Conservation (phyloP, 1,140 invertebrate species). For the Sinella curviseta region DNA sequence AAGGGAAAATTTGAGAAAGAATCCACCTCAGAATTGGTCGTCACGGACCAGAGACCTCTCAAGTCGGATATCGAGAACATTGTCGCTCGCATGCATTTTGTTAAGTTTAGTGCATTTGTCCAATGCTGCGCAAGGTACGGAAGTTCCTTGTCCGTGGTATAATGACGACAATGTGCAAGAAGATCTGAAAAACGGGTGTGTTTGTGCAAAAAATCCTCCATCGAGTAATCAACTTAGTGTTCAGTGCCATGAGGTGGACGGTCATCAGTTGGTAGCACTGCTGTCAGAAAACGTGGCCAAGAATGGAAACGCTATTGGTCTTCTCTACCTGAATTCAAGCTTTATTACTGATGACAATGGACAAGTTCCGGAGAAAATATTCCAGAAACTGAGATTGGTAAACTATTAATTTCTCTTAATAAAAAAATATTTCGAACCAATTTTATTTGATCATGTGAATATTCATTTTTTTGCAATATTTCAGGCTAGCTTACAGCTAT, state of each 20-base stretch:
- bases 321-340: slow-evolving; percentile 78
- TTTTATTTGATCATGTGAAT: not conserved
- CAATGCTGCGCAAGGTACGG: slow-evolving; percentile 29
- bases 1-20: not conserved
- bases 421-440: not conserved
- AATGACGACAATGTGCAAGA: slow-evolving; percentile 55
- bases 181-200: slow-evolving; percentile 79
- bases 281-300: slow-evolving; percentile 63
- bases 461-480: not conserved
- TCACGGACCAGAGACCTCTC: not conserved
- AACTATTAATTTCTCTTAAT: not conserved
- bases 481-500: slow-evolving; percentile 72
- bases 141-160: slow-evolving; percentile 82
- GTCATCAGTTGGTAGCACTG: slow-evolving; percentile 68
- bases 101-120: not conserved
- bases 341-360: slow-evolving; percentile 59
- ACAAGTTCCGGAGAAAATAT: slow-evolving; percentile 66
- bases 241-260: slow-evolving; percentile 86
- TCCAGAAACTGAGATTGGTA: slow-evolving; percentile 64
- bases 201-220: slow-evolving; percentile 81
- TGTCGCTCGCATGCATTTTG: not conserved
- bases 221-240: slow-evolving; percentile 62
- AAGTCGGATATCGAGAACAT: not conserved
- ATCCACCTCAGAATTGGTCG: not conserved
- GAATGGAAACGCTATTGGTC: slow-evolving; percentile 68